These are phyloP conservation scores for Conus betulinus DNA, from an alignment of 1,140 invertebrate genomes.

Conservation along the genomic window DNA sequence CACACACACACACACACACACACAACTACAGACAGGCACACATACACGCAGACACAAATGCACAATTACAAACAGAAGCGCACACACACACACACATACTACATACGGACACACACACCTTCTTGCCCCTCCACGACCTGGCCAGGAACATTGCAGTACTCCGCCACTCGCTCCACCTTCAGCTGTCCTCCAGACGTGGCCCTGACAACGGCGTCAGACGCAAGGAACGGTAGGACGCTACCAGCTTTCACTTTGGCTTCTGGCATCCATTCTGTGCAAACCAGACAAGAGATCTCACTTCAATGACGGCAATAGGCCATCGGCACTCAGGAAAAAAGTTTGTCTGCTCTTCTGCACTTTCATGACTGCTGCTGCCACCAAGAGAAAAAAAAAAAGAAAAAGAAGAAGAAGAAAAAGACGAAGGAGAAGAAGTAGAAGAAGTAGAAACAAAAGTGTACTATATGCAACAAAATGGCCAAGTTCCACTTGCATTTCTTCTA, in stretches of 20 bases:
- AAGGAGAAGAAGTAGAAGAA: neutral
- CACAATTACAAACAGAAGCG: neutral
- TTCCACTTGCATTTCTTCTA: neutral
- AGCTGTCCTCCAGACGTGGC: neutral
- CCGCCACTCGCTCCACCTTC: neutral
- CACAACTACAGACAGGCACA: neutral
- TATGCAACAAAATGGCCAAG: neutral
- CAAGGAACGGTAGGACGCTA: neutral
- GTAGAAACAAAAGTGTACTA: neutral
- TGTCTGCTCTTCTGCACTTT: neutral
- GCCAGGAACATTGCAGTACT: neutral
- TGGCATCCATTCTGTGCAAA: neutral
- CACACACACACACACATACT: neutral
- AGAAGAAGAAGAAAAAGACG: no score
- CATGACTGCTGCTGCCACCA: no score
- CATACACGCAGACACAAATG: neutral
- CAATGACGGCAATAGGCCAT: neutral
- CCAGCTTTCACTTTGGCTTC: neutral
- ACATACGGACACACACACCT: slow-evolving; percentile 29
- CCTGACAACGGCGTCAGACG: neutral
- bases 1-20: neutral
- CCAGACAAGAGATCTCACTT: neutral
- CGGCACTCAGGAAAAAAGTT: no score
- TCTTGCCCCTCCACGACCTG: slow-evolving; percentile 27
- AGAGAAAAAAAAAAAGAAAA: no score